Evolutionary conservation across 1,140 invertebrate species (phyloP), one percentile per base, ranked within the genome.

Genomic region (Luehdorfia chinensis): DNA sequence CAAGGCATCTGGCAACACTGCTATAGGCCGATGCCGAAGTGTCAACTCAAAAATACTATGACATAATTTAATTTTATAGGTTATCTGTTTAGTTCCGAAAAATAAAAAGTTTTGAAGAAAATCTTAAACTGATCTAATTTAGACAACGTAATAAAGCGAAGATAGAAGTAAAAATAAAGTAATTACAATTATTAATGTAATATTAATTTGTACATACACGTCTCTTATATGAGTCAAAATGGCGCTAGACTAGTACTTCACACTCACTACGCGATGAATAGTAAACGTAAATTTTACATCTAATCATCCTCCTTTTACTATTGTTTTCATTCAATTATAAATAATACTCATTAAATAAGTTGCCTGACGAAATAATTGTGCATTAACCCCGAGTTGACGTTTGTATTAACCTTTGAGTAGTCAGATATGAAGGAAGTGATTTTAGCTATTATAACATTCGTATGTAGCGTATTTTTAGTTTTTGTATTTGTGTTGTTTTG

Each of bases 401-500:
- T 64, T 56, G 39, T 43, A 63, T 52, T 68, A 74, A 68, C 50
- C 55, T 31, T 31, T 66, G 65, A 51, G 57, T 72, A 64, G 59
- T 71, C 47, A 60, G 66, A 73, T 66, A 85, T 85, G 81, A 80
- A 84, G 72, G 81, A 85, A 80, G 77, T 76, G 70, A 75, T 84
- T 62, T 76, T 85, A 72, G 78, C 77, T 56, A 66, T 85, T 68
- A 30, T 85, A 70, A 75, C 81, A 60, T 79, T 81, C 57, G 46
- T 79, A 69, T 78, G 75, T 80, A 83, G 81, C 56, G 59, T 84
- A 75, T 66, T 78, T 64, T 68, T 85, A 78, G 81, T 85, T 64
- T 67, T 83, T 75, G 63, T 74, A 55, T 85, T 85, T 80, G 75
- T 76, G 55, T 70, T 85, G 50, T 79, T 85, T 84, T 85, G 81